Conservation (phyloP, 2,888 invertebrate genomes). For the Pinctada fucata region DNA sequence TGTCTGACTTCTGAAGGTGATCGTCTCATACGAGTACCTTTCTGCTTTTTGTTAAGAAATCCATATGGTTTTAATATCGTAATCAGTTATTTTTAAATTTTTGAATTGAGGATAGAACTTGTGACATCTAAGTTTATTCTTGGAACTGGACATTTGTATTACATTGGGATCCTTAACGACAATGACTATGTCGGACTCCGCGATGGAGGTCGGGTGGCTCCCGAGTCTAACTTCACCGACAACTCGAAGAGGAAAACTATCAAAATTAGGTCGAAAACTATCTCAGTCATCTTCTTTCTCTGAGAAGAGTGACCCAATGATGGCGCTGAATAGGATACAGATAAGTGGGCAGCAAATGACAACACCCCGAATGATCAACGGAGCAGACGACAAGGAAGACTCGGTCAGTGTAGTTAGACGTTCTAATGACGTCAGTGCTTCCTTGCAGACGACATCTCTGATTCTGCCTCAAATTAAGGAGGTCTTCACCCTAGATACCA, state of each 20-base stretch:
- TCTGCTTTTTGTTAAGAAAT: too few relatives aligned
- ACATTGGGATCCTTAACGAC: neutral
- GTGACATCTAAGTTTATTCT: too few relatives aligned
- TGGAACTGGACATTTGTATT: too few relatives aligned
- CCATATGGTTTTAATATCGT: too few relatives aligned
- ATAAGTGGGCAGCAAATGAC: conserved; percentile 51
- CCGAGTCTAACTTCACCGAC: neutral
- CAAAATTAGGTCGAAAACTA: neutral
- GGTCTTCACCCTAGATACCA: conserved; percentile 8
- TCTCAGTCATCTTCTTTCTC: neutral
- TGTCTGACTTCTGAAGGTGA: too few relatives aligned
- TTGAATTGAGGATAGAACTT: too few relatives aligned
- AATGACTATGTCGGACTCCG: neutral
- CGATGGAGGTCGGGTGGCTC: neutral
- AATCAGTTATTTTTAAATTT: too few relatives aligned
- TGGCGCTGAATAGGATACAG: conserved; percentile 36
- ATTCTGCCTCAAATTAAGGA: conserved; percentile 12
- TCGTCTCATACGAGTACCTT: too few relatives aligned
- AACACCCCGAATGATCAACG: conserved; percentile 36
- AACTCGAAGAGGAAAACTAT: neutral
- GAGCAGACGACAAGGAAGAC: conserved; percentile 20
- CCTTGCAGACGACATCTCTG: conserved; percentile 1
- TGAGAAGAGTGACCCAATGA: neutral
- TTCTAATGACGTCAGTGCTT: conserved; percentile 10
- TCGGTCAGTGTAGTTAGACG: conserved; percentile 26